A percentile compares a stretch with the other conserved stretches of the same genome.
phyloP scores from a whole-genome alignment of 2,113 vertebrate genomes.

The Phoxinus phoxinus region DNA sequence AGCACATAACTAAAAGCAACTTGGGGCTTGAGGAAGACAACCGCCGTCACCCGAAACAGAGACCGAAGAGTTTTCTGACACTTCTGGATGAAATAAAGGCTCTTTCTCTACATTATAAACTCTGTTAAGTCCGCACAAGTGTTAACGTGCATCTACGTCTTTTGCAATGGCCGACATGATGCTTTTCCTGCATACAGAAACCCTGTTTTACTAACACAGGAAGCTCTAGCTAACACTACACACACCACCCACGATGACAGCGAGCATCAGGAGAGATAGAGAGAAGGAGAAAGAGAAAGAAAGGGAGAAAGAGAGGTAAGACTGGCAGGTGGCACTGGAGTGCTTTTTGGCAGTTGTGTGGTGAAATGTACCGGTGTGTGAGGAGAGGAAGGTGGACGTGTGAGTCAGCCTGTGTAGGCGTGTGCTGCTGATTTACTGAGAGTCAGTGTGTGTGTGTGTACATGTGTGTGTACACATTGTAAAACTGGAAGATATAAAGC shows the following conservation, averaged over 20 bases:
- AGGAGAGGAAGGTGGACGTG: slow-evolving; percentile 62
- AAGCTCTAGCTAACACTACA: slow-evolving; percentile 44
- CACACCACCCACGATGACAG: slow-evolving; percentile 37
- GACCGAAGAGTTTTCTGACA: background rate
- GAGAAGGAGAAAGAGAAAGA: background rate
- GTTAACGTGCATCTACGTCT: background rate
- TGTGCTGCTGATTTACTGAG: slow-evolving; percentile 22
- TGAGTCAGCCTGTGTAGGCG: slow-evolving; percentile 69
- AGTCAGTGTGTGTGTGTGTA: slow-evolving; percentile 20
- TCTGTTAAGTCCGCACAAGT: background rate
- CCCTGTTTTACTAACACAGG: slow-evolving; percentile 46
- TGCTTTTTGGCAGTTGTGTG: slow-evolving; percentile 30
- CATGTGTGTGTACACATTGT: slow-evolving; percentile 25
- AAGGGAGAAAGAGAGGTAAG: slow-evolving; percentile 16
- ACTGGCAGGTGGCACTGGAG: slow-evolving; percentile 18
- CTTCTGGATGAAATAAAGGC: background rate
- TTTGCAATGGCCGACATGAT: background rate
- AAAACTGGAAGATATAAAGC: background rate
- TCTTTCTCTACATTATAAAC: background rate
- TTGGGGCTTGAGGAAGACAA: background rate
- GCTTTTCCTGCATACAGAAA: slow-evolving; percentile 15
- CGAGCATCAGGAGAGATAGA: slow-evolving; percentile 21
- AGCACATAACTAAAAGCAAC: background rate
- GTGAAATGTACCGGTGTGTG: slow-evolving; percentile 65
- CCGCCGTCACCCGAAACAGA: background rate